Evolutionary conservation across 2,888 invertebrate species (phyloP), one percentile per base, ranked within the genome.

Genomic region (Fragum sueziense): DNA sequence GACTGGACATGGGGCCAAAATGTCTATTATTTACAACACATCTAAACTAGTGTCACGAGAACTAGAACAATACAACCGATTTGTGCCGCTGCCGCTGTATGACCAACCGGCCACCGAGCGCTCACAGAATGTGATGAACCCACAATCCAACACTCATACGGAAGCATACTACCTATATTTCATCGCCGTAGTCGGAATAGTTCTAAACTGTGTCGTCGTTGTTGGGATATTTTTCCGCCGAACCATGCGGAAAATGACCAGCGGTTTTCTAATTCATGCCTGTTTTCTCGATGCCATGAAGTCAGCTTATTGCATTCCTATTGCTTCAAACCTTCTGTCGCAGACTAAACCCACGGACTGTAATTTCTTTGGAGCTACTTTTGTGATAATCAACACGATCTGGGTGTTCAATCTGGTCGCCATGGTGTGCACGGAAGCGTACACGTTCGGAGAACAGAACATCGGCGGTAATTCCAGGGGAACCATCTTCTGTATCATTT

Each of bases 401-500:
- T 92, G 91, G 20, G 90, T 91, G 33, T 93, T 93, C 86, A 93
- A 93, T 83, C 90, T 93, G 86, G 90, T 93, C 17, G 93, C 93
- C n/a, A 93, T 93, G 91, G 90, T 93, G 25, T 93, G 92, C 74
- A 91, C 92, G 6, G 93, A 93, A 83, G 93, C 93, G 11, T 92
- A 92, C 84, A 90, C 91, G 3, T 92, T 93, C 79, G 91, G 92
- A 27, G 92, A 93, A 73, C 88, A 89, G 57, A 91, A 92, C 69
- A 86, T 90, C 25, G 90, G 91, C 9, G 89, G 90, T 0, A 89
- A 91, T 74, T 88, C 90, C 0, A 86, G 86, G 37, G 92, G 93
- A 34, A 92, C 91, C 27, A 68, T 92, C 29, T 92, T 91, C 82
- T 93, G 93, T 86, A 89, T 93, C 7, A 76, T 91, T 4, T 93